Base-by-base conservation (phyloP, 2,888 invertebrate genomes). In the Branchellion lobata region DNA sequence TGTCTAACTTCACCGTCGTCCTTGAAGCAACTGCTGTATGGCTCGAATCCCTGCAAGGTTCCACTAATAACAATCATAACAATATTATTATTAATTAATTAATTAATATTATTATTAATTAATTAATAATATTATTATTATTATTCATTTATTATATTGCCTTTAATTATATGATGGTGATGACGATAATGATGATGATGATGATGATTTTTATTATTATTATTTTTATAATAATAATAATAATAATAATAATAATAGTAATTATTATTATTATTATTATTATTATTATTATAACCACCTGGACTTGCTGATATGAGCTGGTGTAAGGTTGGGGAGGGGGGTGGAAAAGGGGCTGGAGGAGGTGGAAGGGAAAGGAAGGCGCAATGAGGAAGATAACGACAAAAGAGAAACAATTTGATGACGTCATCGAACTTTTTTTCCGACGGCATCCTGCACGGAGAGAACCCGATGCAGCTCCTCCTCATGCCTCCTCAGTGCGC, bases 21-120 rank as follows among this genome's bases (percentile, higher is more conserved):
- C 33, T 82, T 80, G 53, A 79, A 82, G 47, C 74, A 65, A 65
- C 79, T 81, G 11, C 85, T 78, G 5, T 79, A 81, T 79, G 86
- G 86, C 79, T 87, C 86, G n/a, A 80, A 80, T 33, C 85, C 85
- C 87, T 87, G 82, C 1, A 81, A 68, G 27, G 24, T 33, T 68
- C 27, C 72, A n/a, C 33, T 69, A 78, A 68, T 65, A 40, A 24
- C 27, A 69, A 29, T 33, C 21, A 31, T 29, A 2, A 51, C 11
- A 24, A 78, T n/a, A 72, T 5, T 47, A 51, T 24, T 34, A 29
- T 5, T 71, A 57, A 3, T 57, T 18, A 8, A 14, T 14, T 5
- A 3, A 57, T 5, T 24, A 57, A 8, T 57, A 57, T 5, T 57
- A 57, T 14, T 40, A 40, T 14, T 40, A 40, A 5, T 40, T n/a